phyloP scores from a whole-genome alignment of 2,113 vertebrate species.

The Notarius quadriscutis region DNA sequence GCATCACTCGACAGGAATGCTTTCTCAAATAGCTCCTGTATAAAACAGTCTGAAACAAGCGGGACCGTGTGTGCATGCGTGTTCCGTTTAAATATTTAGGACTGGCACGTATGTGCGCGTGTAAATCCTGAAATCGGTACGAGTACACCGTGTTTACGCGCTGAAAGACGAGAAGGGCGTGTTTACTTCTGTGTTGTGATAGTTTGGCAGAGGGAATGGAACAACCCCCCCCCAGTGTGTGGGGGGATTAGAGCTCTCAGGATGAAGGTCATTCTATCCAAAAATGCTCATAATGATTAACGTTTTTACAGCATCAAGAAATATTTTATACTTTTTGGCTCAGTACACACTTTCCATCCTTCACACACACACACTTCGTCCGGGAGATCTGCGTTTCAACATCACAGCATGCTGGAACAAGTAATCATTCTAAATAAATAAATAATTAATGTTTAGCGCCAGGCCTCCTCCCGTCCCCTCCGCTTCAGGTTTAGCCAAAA shows the following conservation, averaged over 20 bases:
- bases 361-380: background rate
- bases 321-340: background rate
- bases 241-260: background rate
- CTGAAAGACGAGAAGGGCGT: background rate
- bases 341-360: background rate
- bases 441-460: background rate
- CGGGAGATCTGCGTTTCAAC: background rate
- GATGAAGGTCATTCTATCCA: background rate
- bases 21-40: constrained; percentile 78
- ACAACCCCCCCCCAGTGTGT: background rate
- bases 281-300: background rate
- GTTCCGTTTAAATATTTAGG: background rate
- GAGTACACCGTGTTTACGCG: background rate
- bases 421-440: background rate
- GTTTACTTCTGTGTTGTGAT: background rate
- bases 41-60: constrained; percentile 59
- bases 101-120: background rate
- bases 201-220: background rate
- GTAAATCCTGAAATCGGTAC: background rate
- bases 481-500: background rate
- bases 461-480: background rate
- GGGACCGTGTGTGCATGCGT: background rate
- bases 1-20: constrained; percentile 77
- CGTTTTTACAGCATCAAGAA: background rate
- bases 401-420: background rate